Evolutionary conservation across 2,797 vertebrate species (phyloP), one percentile per base, ranked within the genome.

Genomic region (Anas georgica): DNA sequence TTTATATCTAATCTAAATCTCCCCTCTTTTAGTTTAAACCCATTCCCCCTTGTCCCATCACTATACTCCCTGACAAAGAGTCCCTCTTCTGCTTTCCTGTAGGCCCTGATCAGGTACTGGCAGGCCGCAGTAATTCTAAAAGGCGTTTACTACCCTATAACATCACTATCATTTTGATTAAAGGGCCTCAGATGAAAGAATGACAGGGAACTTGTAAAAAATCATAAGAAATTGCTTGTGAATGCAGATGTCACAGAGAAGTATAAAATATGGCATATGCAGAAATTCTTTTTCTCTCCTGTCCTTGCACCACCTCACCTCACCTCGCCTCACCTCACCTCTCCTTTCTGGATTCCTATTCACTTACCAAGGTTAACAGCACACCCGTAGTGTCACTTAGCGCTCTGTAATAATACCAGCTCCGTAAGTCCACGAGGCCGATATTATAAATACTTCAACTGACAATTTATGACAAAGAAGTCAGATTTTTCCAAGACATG

Each of bases 401-500:
- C 22, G 20, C 41, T 56, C 21, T 46, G 35, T 46, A 23, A 37
- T 29, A 33, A 22, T 17, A 31, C 12, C 17, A 22, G 11, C 26
- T 35, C 50, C 28, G 0, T 6, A 21, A 60, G 20, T 17, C 28
- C 17, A 7, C 3, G 16, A 76, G 37, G 25, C 8, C 4, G 3
- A 31, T 5, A 15, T 9, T 12, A 12, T 12, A 33, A 41, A 17
- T 3, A 7, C 25, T 28, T 26, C 46, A 28, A 1, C 1, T 4
- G 9, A 8, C 39, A 17, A 1, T 28, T 68, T 46, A 37, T 7
- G 5, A 9, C 10, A 17, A 26, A 78, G 45, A 16, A 43, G 72
- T 31, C 7, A 1, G 4, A 3, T 7, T 60, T 22, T 63, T 21
- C 48, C 17, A 1, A 33, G 59, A 28, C 2, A 0, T 0, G 3